Percentiles rank a stretch among this genome's conserved stretches.
These are phyloP conservation scores for Mobula birostris DNA, from an alignment of 2,113 vertebrate genomes.

Conservation along the genomic window DNA sequence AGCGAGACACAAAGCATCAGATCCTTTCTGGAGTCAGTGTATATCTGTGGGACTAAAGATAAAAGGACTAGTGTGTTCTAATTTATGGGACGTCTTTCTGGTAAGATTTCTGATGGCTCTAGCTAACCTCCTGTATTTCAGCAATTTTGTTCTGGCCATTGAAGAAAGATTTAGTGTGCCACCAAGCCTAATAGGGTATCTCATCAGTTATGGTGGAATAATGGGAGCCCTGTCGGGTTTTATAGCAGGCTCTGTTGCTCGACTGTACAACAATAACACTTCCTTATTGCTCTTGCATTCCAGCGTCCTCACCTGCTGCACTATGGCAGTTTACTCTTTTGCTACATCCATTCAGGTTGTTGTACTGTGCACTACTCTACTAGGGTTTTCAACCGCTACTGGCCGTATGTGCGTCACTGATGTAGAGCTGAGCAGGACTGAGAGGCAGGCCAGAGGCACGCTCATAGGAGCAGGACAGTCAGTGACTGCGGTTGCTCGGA, in stretches of 20 bases:
- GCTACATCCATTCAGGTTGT: constrained; percentile 64
- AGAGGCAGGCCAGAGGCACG: constrained; percentile 68
- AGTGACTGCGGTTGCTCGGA: constrained; percentile 77
- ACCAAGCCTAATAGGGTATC: constrained; percentile 73
- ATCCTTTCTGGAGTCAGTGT: constrained; percentile 58
- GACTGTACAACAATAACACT: constrained; percentile 67
- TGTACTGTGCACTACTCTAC: constrained; percentile 70
- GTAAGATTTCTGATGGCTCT: constrained; percentile 82
- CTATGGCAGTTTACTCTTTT: constrained; percentile 67
- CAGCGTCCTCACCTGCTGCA: constrained; percentile 63
- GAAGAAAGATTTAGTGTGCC: constrained; percentile 82
- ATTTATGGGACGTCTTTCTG: constrained; percentile 82
- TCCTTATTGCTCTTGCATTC: constrained; percentile 72
- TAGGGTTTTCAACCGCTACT: constrained; percentile 79
- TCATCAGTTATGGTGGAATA: constrained; percentile 82
- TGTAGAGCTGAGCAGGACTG: constrained; percentile 72
- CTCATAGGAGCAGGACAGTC: constrained; percentile 87
- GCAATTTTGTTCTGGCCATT: constrained; percentile 85
- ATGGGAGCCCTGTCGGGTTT: constrained; percentile 77
- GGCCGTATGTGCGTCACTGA: constrained; percentile 83
- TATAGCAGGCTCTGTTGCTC: constrained; percentile 72
- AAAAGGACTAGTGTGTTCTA: constrained; percentile 62
- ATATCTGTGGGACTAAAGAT: constrained; percentile 61
- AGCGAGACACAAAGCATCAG: not conserved
- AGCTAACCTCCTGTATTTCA: constrained; percentile 82